Base-by-base conservation (phyloP, 1,140 invertebrate species). In the Drosophila athabasca region DNA sequence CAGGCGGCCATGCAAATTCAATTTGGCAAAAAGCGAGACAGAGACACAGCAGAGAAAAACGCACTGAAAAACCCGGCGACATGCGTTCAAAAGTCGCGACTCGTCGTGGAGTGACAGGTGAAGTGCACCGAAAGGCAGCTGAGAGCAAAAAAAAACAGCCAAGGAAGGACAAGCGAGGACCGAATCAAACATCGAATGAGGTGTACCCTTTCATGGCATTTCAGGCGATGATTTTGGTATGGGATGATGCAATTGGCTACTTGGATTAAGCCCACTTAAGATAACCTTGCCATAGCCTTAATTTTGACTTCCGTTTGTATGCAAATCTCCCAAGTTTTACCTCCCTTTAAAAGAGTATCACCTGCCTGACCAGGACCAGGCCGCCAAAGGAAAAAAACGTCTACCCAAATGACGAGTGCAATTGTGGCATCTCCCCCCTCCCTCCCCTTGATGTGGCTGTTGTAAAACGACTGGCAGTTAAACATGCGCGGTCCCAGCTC, bases 41-140 rank as follows among this genome's bases (percentile, higher is more conserved):
- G 48, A 35, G 35, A 29, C 31, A 39, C 0, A 19, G 17, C 17
- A 19, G 17, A 19, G 60, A 64, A 74, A 72, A 85, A 76, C 69
- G 43, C 60, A 64, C 51, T 61, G 69, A 79, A 62, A 68, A 53
- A 59, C 54, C 60, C 53, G 62, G 61, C 50, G 66, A 87, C 62
- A 85, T 85, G 78, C 82, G 82, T 87, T 71, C 69, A 62, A 75
- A 75, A 82, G 82, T 87, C 74, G 82, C 78, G 52, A 62, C 69
- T 85, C 51, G 44, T 52, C 55, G 45, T 69, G 66, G 66, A 69
- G 45, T 74, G 82, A 60, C 81, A 84, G 81, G 77, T 84, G 77
- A 74, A 71, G 50, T 49, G 61, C 54, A 46, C 24, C 17, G 17
- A 19, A 19, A 19, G 17, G 17, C 17, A 19, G 17, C 17, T 13